phyloP scores from a whole-genome alignment of 1,140 invertebrate species.

The Hestina assimilis region DNA sequence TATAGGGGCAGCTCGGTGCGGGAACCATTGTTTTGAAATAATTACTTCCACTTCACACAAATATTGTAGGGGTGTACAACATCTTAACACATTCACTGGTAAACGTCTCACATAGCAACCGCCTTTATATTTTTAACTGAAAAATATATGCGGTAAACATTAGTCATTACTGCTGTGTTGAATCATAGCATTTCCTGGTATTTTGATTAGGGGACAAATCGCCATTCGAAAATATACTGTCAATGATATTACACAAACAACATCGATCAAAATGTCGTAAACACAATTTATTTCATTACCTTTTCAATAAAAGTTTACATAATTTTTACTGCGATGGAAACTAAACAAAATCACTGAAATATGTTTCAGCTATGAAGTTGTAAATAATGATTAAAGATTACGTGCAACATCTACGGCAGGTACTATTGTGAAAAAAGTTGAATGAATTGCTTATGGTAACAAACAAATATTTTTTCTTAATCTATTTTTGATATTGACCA shows the following conservation, averaged over 20 bases:
- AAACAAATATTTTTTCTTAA: slow-evolving; percentile 6
- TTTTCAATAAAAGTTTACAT: slow-evolving; percentile 49
- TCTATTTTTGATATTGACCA: neutral
- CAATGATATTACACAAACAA: slow-evolving; percentile 69
- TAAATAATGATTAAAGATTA: slow-evolving; percentile 77
- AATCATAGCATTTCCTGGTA: slow-evolving; percentile 79
- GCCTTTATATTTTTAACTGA: slow-evolving; percentile 50
- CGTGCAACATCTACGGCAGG: slow-evolving; percentile 64
- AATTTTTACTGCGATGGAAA: slow-evolving; percentile 41
- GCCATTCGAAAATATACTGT: slow-evolving; percentile 73
- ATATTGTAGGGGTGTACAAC: slow-evolving; percentile 50
- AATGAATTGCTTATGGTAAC: slow-evolving; percentile 52
- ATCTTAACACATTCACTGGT: slow-evolving; percentile 62
- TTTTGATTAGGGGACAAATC: slow-evolving; percentile 70
- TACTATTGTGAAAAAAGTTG: slow-evolving; percentile 39
- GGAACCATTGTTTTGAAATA: slow-evolving; percentile 81
- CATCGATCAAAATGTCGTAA: slow-evolving; percentile 39
- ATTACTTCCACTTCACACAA: slow-evolving; percentile 50
- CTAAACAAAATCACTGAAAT: slow-evolving; percentile 42
- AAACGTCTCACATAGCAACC: slow-evolving; percentile 47
- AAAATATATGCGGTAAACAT: slow-evolving; percentile 53
- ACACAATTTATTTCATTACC: slow-evolving; percentile 43
- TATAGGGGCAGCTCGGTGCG: slow-evolving; percentile 80
- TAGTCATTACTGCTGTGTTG: slow-evolving; percentile 62
- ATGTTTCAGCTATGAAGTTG: slow-evolving; percentile 61